These are phyloP conservation scores for Anguilla pacifica DNA, from an alignment of 2,797 vertebrate genomes.

Conservation along the genomic window DNA sequence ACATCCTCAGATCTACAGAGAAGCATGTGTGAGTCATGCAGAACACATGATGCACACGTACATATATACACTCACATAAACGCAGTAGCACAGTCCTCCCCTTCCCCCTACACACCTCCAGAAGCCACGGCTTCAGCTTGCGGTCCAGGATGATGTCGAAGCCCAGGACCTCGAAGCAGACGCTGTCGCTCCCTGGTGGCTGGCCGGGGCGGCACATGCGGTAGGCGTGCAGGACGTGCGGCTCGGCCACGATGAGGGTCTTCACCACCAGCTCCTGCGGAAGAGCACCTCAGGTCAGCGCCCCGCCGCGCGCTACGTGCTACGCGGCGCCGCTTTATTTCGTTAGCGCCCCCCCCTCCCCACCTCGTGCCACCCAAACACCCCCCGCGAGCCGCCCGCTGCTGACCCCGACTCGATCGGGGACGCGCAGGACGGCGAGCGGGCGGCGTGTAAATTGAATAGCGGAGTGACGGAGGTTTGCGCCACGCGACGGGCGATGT, in stretches of 20 bases:
- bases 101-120: conserved; percentile 81
- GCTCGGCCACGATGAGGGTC: conserved; percentile 94
- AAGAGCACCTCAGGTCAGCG: conserved; percentile 29
- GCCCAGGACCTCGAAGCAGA: conserved; percentile 96
- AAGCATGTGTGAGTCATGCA: neutral
- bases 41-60: too few species aligned
- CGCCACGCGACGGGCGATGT: neutral
- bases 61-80: neutral
- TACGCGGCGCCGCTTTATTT: neutral
- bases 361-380: neutral
- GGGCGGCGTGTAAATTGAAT: neutral
- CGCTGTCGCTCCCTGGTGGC: conserved; percentile 93
- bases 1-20: neutral
- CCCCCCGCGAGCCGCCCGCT: neutral
- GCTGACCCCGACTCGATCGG: neutral
- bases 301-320: neutral
- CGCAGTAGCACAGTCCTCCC: too few species aligned
- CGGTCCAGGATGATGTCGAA: conserved; percentile 97
- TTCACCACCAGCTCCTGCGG: conserved; percentile 93
- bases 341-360: neutral
- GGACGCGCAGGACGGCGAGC: neutral
- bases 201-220: conserved; percentile 97
- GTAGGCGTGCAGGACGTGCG: conserved; percentile 93
- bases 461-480: neutral
- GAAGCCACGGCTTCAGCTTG: conserved; percentile 96